Evolutionary conservation across 2,888 invertebrate species (phyloP).

Genomic region (Lissonota sp.): DNA sequence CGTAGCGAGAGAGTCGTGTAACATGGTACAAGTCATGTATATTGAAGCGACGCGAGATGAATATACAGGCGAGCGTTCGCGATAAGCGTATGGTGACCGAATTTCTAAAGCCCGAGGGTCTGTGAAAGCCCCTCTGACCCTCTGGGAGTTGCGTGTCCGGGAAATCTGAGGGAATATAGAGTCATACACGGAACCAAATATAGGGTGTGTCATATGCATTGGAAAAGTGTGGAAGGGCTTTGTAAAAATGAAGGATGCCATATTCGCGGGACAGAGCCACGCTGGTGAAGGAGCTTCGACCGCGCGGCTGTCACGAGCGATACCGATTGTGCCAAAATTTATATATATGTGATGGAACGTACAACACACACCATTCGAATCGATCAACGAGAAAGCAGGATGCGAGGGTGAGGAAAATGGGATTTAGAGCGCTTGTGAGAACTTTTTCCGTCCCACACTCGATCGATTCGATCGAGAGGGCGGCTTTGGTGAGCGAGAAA

Average conservation of each 20-base stretch:
- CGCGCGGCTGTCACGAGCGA: conserved; percentile 73
- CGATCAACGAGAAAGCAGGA: conserved; percentile 65
- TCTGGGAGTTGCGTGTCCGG: too few species aligned
- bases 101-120: too few species aligned
- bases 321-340: conserved; percentile 74
- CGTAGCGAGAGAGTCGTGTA: too few species aligned
- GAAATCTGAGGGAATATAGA: too few species aligned
- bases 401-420: conserved; percentile 15
- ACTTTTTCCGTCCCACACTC: conserved; percentile 40
- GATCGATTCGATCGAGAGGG: conserved; percentile 31
- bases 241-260: conserved; percentile 74
- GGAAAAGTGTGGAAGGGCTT: conserved; percentile 28
- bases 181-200: too few species aligned
- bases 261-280: conserved; percentile 62
- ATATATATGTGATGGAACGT: conserved; percentile 76
- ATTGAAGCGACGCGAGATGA: too few species aligned
- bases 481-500: conserved; percentile 52
- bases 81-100: too few species aligned
- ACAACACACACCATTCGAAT: conserved; percentile 75
- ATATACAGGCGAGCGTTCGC: too few species aligned
- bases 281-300: conserved; percentile 67
- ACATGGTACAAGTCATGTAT: too few species aligned
- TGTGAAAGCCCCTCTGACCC: too few species aligned
- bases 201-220: background rate
- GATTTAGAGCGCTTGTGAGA: conserved; percentile 15